These are phyloP conservation scores for Melanerpes aurifrons DNA, from an alignment of 2,113 vertebrate genomes.

Conservation along the genomic window DNA sequence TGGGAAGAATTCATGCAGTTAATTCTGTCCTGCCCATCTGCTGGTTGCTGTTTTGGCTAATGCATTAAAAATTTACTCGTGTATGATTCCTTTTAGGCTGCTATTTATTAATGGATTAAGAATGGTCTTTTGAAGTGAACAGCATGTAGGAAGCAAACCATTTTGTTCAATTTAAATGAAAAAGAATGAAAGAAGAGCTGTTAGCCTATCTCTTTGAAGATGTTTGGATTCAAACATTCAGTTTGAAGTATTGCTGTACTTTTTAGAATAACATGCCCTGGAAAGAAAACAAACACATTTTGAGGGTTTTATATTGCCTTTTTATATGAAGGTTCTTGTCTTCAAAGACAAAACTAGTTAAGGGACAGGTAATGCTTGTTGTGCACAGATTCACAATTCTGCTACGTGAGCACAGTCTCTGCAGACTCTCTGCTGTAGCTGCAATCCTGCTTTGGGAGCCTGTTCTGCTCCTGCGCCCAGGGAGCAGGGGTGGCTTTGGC, in stretches of 20 bases:
- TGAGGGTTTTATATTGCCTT: not conserved
- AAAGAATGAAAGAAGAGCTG: not conserved
- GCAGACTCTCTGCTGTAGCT: not conserved
- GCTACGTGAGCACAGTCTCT: fast-evolving
- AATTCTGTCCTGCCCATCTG: not conserved
- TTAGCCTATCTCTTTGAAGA: conserved; percentile 38
- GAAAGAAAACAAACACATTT: not conserved
- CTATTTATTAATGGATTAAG: conserved; percentile 53
- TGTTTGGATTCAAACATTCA: not conserved
- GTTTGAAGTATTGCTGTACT: not conserved
- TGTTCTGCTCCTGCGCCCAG: not conserved
- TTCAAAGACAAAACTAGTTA: not conserved
- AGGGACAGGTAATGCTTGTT: not conserved
- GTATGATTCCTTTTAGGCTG: not conserved
- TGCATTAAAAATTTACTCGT: conserved; percentile 19
- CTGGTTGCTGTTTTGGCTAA: conserved; percentile 7
- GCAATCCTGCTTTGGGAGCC: not conserved
- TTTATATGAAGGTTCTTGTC: not conserved
- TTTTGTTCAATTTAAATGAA: conserved; percentile 38
- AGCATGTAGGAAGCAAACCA: not conserved
- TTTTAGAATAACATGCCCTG: not conserved
- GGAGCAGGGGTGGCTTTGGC: not conserved
- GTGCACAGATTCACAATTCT: not conserved
- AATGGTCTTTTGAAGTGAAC: conserved; percentile 51
- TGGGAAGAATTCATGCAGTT: not conserved